These are phyloP conservation scores for Drosophila cognata DNA, from an alignment of 2,888 invertebrate genomes.

Conservation along the genomic window DNA sequence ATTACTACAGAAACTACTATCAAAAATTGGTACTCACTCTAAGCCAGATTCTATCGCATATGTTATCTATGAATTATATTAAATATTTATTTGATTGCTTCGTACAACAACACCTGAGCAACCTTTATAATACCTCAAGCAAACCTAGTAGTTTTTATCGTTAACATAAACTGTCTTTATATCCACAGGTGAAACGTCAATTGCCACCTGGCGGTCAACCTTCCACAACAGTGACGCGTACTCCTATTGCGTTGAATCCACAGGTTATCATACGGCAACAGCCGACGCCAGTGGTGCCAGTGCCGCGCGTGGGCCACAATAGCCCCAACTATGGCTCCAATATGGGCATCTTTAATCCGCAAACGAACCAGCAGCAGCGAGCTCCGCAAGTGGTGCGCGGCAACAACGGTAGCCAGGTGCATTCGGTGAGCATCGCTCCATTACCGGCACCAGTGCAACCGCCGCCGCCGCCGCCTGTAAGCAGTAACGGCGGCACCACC, in stretches of 20 bases:
- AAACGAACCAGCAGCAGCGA: slow-evolving; percentile 61
- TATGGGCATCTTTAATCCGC: slow-evolving; percentile 70
- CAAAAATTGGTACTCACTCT: background rate
- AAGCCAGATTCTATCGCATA: background rate
- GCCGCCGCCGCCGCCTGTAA: slow-evolving; percentile 17
- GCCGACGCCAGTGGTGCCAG: background rate
- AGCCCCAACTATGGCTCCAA: slow-evolving; percentile 53
- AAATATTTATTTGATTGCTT: background rate
- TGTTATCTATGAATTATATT: background rate
- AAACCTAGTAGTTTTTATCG: background rate
- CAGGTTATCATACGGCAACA: slow-evolving; percentile 63
- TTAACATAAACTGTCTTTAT: background rate
- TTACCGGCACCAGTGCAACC: slow-evolving; percentile 6
- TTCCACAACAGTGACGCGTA: slow-evolving; percentile 28
- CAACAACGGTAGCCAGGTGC: slow-evolving; percentile 50
- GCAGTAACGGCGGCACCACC: slow-evolving; percentile 43
- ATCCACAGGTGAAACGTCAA: slow-evolving; percentile 81
- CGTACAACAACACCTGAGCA: background rate
- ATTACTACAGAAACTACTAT: background rate
- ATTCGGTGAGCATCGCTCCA: slow-evolving; percentile 30
- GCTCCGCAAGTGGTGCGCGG: slow-evolving; percentile 73
- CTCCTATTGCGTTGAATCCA: slow-evolving; percentile 22
- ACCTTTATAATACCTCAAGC: background rate
- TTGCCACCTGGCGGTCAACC: slow-evolving; percentile 45
- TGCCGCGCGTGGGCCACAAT: slow-evolving; percentile 32